These are phyloP conservation scores for Sesia bembeciformis DNA, from an alignment of 2,888 invertebrate species.

Conservation along the genomic window DNA sequence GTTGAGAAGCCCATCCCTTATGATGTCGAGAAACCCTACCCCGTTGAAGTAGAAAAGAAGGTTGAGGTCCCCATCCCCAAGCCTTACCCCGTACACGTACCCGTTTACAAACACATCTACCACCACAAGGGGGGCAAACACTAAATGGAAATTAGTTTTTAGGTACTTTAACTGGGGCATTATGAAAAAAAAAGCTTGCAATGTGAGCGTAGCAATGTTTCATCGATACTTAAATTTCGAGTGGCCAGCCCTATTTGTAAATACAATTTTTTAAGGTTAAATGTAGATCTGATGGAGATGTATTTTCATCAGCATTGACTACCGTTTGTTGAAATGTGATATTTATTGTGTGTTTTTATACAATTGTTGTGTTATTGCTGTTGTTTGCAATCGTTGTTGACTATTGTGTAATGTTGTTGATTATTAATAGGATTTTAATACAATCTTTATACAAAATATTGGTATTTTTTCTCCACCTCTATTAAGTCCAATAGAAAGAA, in stretches of 20 bases:
- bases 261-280: conserved; percentile 31
- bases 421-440: conserved; percentile 13
- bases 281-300: conserved; percentile 52
- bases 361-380: conserved; percentile 43
- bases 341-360: conserved; percentile 64
- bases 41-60: conserved; percentile 83
- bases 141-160: conserved; percentile 26
- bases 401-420: conserved; percentile 66
- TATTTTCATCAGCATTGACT: conserved; percentile 45
- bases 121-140: conserved; percentile 75
- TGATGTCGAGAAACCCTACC: conserved; percentile 83
- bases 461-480: not conserved
- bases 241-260: conserved; percentile 34
- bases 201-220: conserved; percentile 7
- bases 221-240: not conserved
- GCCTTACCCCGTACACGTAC: conserved; percentile 83
- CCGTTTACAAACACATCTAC: conserved; percentile 83
- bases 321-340: conserved; percentile 53
- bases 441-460: not conserved
- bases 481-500: too few relatives aligned
- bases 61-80: conserved; percentile 81
- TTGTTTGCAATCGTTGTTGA: conserved; percentile 64
- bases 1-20: conserved; percentile 83
- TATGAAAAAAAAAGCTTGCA: conserved; percentile 26
- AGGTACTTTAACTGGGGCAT: not conserved